These are phyloP conservation scores for Amblyopsis rosae DNA, from an alignment of 2,113 vertebrate species.

Conservation along the genomic window DNA sequence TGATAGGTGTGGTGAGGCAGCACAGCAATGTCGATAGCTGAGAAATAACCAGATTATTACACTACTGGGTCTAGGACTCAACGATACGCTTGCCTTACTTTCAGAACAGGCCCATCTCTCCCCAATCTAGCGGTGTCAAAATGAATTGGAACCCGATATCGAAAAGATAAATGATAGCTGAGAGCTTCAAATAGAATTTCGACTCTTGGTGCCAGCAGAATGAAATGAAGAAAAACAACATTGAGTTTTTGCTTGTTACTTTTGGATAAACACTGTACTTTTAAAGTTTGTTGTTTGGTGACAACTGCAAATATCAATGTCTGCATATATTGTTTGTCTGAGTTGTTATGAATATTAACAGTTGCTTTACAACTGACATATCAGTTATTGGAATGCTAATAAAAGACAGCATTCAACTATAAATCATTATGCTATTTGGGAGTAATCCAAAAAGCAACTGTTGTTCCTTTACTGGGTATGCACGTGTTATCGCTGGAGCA, in stretches of 20 bases:
- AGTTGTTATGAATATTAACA: not conserved
- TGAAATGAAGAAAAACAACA: slow-evolving; percentile 30
- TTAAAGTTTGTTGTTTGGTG: slow-evolving; percentile 1
- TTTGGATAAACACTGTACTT: slow-evolving; percentile 7
- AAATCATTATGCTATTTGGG: not conserved
- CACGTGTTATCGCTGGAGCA: slow-evolving; percentile 28
- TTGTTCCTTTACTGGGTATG: not conserved
- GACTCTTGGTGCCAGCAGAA: slow-evolving; percentile 20
- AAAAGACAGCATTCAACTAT: not conserved
- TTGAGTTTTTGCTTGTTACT: slow-evolving; percentile 18
- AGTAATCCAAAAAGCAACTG: not conserved
- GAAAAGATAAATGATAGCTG: slow-evolving; percentile 51
- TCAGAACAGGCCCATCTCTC: not conserved
- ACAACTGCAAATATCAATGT: not conserved
- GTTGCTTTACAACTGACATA: not conserved
- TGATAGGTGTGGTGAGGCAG: slow-evolving; percentile 55
- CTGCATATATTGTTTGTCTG: not conserved
- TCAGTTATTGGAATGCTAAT: not conserved
- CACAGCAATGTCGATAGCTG: slow-evolving; percentile 46
- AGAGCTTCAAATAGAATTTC: slow-evolving; percentile 40
- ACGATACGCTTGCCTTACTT: slow-evolving; percentile 40
- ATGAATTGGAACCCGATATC: slow-evolving; percentile 50
- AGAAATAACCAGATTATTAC: slow-evolving; percentile 71
- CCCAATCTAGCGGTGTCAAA: slow-evolving; percentile 43
- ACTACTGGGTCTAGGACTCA: slow-evolving; percentile 53